Conservation (phyloP, 1,140 invertebrate species). For the Sminthurides bifidus region DNA sequence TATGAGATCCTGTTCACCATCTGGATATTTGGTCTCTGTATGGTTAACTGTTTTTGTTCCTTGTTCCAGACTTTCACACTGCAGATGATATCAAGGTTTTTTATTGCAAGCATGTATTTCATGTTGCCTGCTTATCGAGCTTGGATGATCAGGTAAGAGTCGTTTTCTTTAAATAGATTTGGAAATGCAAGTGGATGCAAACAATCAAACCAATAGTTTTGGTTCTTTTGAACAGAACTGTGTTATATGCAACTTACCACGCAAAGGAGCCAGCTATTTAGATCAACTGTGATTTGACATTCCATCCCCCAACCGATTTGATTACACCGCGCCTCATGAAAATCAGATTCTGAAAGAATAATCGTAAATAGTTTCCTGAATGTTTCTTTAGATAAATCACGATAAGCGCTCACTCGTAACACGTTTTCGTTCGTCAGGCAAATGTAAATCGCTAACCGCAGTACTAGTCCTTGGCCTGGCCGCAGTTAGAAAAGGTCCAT, state of each 20-base stretch:
- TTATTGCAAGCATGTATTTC: constrained; percentile 80
- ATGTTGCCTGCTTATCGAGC: constrained; percentile 62
- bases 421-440: no score
- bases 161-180: neutral
- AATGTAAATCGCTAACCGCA: no score
- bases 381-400: no score
- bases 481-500: no score
- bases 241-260: constrained; percentile 27
- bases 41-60: constrained; percentile 14
- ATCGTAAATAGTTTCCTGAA: no score
- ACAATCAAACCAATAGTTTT: neutral
- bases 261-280: constrained; percentile 23
- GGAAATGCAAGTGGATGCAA: neutral
- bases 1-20: neutral
- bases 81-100: constrained; percentile 64
- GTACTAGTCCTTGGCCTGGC: no score
- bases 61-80: constrained; percentile 40
- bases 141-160: constrained; percentile 28
- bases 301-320: no score
- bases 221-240: constrained; percentile 27
- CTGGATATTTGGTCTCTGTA: neutral
- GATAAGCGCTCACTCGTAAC: no score
- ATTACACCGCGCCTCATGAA: no score
- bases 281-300: constrained; percentile 27
- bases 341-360: no score